Conservation (phyloP, 2,888 invertebrate genomes). For the Trissoscelio sp. region DNA sequence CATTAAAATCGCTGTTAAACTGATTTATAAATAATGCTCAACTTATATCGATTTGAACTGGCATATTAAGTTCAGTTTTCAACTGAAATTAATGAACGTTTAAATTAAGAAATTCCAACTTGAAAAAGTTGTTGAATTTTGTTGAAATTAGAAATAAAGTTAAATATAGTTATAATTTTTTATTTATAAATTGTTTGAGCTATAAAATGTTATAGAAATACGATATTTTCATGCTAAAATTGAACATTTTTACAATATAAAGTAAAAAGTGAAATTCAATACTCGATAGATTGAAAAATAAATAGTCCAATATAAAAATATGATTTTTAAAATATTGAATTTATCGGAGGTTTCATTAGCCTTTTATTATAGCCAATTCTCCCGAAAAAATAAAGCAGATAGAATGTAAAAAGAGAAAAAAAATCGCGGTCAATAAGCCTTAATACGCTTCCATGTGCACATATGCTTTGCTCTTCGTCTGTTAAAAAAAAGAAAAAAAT, state of each 20-base stretch:
- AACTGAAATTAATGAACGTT: no score
- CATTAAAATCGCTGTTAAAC: not conserved
- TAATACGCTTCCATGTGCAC: slow-evolving; percentile 45
- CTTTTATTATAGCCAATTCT: slow-evolving; percentile 32
- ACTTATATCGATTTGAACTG: no score
- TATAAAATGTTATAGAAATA: no score
- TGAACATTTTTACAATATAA: no score
- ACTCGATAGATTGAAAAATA: not conserved
- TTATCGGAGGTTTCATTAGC: slow-evolving; percentile 39
- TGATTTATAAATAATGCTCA: no score
- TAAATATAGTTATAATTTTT: no score
- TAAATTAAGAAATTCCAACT: no score
- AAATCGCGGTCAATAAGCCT: slow-evolving; percentile 51
- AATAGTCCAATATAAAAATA: slow-evolving; percentile 8
- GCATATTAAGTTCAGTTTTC: no score
- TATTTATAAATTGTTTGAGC: no score
- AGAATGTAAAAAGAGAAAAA: slow-evolving; percentile 13
- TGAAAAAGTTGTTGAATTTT: no score
- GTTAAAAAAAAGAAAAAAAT: slow-evolving; percentile 35
- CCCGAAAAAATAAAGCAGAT: slow-evolving; percentile 20
- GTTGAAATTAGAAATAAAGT: no score
- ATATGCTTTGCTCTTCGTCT: slow-evolving; percentile 37
- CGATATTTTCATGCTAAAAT: no score
- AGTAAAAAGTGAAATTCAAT: not conserved
- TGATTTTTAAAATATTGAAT: slow-evolving; percentile 34